Conservation (phyloP, 2,888 invertebrate species). For the Xiphydria camelus region DNA sequence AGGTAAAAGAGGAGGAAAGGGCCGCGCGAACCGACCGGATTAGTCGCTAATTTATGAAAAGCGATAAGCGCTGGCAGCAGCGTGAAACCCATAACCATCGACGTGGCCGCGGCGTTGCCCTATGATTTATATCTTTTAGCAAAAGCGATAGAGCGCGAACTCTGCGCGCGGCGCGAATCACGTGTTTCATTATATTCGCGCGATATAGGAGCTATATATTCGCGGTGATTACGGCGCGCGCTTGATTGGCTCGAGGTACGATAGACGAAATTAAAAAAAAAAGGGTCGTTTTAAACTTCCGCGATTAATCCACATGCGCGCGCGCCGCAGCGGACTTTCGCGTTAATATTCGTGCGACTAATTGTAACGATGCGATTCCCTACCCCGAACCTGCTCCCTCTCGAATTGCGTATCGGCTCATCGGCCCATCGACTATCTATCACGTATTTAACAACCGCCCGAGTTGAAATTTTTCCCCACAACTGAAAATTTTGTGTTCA, state of each 20-base stretch:
- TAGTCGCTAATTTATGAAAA: constrained; percentile 38
- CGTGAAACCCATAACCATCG: constrained; percentile 19
- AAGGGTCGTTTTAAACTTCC: too few relatives aligned
- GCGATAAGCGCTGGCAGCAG: constrained; percentile 37
- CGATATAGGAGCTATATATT: background rate
- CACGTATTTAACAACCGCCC: too few relatives aligned
- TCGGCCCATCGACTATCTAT: too few relatives aligned
- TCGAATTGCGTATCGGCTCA: too few relatives aligned
- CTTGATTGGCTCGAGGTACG: constrained; percentile 22
- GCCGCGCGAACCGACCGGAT: constrained; percentile 25
- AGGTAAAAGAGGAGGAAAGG: constrained; percentile 9
- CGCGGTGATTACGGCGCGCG: constrained; percentile 19
- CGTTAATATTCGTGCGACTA: too few relatives aligned
- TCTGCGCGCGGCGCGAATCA: background rate
- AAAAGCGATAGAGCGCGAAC: constrained; percentile 1
- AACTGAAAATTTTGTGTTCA: too few relatives aligned
- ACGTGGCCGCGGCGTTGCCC: constrained; percentile 8
- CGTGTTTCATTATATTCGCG: background rate
- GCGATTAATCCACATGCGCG: too few relatives aligned
- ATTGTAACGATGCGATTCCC: too few relatives aligned
- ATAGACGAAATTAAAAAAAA: constrained; percentile 25
- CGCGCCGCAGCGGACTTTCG: too few relatives aligned
- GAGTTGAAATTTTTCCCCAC: too few relatives aligned
- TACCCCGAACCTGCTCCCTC: too few relatives aligned
- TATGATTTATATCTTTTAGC: constrained; percentile 27